Evolutionary conservation across 2,888 invertebrate species (phyloP).

Genomic region (Xestia xanthographa): DNA sequence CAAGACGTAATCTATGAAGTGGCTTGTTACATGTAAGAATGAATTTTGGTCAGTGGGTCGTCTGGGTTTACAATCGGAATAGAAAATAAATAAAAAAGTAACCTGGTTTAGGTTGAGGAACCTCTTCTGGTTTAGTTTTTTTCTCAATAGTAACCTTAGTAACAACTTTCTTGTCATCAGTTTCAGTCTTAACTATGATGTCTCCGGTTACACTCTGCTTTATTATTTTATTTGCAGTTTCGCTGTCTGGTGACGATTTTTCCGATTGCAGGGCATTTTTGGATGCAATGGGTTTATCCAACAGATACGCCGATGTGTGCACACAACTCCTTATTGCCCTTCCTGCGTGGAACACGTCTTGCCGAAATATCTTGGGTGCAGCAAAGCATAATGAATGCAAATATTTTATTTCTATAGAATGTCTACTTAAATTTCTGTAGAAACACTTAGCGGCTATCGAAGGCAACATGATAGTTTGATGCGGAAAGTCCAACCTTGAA

Average conservation of each 20-base stretch:
- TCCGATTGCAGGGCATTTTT: constrained; percentile 66
- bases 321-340: constrained; percentile 74
- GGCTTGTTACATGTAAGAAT: constrained; percentile 20
- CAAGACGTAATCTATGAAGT: background rate
- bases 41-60: background rate
- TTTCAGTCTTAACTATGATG: constrained; percentile 86
- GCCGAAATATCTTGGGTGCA: constrained; percentile 69
- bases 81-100: constrained; percentile 31
- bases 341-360: constrained; percentile 66
- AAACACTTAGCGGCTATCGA: constrained; percentile 80
- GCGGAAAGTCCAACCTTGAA: constrained; percentile 61
- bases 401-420: constrained; percentile 78
- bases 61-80: background rate
- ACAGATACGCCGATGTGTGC: constrained; percentile 74
- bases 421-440: constrained; percentile 81
- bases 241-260: constrained; percentile 52
- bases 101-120: constrained; percentile 79
- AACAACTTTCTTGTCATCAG: constrained; percentile 80
- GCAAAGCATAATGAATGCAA: constrained; percentile 77
- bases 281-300: constrained; percentile 73
- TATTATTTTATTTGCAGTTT: constrained; percentile 71
- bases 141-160: constrained; percentile 88
- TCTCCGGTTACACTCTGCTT: constrained; percentile 80
- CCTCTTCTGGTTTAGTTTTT: constrained; percentile 65
- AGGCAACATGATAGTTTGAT: constrained; percentile 80